A percentile compares a stretch with the other conserved stretches of the same genome.
Evolutionary conservation across 2,888 invertebrate species (phyloP).

Genomic region (Balanococcus diminutus): DNA sequence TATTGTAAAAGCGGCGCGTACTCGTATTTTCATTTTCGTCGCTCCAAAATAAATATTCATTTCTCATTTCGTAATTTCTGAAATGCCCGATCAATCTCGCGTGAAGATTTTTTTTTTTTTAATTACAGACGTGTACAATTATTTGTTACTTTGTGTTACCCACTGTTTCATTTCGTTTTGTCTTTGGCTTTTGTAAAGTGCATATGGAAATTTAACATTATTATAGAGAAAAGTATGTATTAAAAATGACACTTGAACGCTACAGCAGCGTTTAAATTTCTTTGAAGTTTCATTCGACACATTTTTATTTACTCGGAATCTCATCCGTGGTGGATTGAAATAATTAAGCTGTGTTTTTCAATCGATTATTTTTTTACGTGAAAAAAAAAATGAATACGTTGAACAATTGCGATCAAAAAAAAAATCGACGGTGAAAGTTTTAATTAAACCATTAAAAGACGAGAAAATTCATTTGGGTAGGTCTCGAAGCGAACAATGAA

Average conservation of each 20-base stretch:
- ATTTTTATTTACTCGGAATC: background rate
- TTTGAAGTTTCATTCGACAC: constrained; percentile 21
- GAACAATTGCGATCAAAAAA: too few relatives aligned
- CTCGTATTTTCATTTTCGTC: constrained; percentile 38
- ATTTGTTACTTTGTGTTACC: background rate
- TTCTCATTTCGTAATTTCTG: constrained; percentile 9
- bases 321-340: background rate
- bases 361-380: background rate
- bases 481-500: too few relatives aligned
- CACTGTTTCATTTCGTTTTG: background rate
- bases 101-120: constrained; percentile 21
- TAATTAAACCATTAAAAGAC: too few relatives aligned
- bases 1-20: constrained; percentile 1
- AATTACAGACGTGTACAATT: constrained; percentile 19
- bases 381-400: background rate
- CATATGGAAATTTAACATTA: constrained; percentile 33
- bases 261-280: constrained; percentile 3
- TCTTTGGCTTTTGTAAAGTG: background rate
- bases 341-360: background rate
- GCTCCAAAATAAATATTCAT: constrained; percentile 40
- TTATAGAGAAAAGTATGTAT: background rate
- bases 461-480: too few relatives aligned
- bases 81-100: constrained; percentile 28
- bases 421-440: too few relatives aligned
- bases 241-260: constrained; percentile 21